Base-by-base conservation (phyloP, 2,888 invertebrate genomes). In the Drosophila hamatofila region DNA sequence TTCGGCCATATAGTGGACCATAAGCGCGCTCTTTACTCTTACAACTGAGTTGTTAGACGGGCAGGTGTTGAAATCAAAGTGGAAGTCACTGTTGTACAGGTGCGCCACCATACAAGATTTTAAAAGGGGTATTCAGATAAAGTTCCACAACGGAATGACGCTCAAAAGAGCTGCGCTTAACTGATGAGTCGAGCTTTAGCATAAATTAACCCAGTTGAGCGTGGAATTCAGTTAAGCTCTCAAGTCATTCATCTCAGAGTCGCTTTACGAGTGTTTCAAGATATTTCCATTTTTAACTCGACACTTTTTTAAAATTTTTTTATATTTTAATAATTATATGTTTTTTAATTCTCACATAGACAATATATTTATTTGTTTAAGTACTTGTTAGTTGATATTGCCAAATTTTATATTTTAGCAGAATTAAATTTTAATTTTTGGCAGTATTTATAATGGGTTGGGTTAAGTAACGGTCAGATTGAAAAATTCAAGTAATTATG, bases 71-170 rank as follows among this genome's bases (percentile, higher is more conserved):
- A 41, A 41, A 72, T 18, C 44, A 44, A 62, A 51, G 48, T 70
- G 54, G 77, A 44, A 62, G 64, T 70, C 58, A 51, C 46, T 57
- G 79, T 56, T 78, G 78, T 58, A 62, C 78, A 75, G 79, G 76
- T 79, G 75, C 64, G 78, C 44, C 60, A 48, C 30, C 37, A 48
- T n/a, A 59, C 33, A 60, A 64, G 61, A 67, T 70, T 66, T 66
- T 16, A 33, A 35, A 65, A 55, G 72, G 79, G 51, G 51, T 56
- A 63, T 63, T 35, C 18, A 74, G 72, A 77, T 77, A 57, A 68
- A 68, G 67, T 64, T 83, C 72, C 70, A 72, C 60, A 73, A 59
- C 35, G 67, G 48, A 49, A 41, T 66, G 48, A 48, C 69, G 54
- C 8, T 69, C 48, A 33, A 58, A 48, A 42, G 48, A 61, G 56